Evolutionary conservation across 2,797 vertebrate species (phyloP).

Genomic region (Iguana delicatissima): DNA sequence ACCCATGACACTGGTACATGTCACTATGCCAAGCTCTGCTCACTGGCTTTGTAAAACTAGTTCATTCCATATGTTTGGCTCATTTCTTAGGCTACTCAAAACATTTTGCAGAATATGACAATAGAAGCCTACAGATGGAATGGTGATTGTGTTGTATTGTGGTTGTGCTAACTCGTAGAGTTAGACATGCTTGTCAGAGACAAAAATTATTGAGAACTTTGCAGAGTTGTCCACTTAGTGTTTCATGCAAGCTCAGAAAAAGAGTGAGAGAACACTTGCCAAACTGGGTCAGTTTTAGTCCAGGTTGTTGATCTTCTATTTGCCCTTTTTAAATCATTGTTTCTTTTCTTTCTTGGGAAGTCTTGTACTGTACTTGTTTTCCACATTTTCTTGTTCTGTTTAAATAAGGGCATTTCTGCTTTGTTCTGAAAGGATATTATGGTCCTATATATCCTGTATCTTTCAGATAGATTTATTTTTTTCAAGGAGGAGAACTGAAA

Average conservation of each 20-base stretch:
- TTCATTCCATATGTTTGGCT: neutral
- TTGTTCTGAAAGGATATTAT: neutral
- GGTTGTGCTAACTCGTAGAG: neutral
- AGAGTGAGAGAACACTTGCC: neutral
- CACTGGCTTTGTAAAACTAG: neutral
- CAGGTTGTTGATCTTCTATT: neutral
- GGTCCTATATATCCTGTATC: neutral
- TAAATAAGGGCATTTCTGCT: neutral
- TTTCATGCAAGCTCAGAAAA: neutral
- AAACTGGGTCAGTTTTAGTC: neutral
- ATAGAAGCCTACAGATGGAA: neutral
- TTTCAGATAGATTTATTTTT: neutral
- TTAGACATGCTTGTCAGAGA: neutral
- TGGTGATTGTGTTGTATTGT: neutral
- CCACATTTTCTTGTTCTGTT: neutral
- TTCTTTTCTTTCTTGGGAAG: neutral
- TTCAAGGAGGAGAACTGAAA: too few species aligned
- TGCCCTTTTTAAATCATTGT: neutral
- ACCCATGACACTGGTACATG: neutral
- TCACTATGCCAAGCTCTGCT: neutral
- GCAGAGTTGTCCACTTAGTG: neutral
- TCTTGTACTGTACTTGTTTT: neutral
- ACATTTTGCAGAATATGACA: neutral
- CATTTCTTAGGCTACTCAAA: neutral
- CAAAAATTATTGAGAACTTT: conserved; percentile 18